Percentiles rank a stretch among this genome's conserved stretches.
Conservation (phyloP, 2,888 invertebrate genomes). For the Eilema sororculum region DNA sequence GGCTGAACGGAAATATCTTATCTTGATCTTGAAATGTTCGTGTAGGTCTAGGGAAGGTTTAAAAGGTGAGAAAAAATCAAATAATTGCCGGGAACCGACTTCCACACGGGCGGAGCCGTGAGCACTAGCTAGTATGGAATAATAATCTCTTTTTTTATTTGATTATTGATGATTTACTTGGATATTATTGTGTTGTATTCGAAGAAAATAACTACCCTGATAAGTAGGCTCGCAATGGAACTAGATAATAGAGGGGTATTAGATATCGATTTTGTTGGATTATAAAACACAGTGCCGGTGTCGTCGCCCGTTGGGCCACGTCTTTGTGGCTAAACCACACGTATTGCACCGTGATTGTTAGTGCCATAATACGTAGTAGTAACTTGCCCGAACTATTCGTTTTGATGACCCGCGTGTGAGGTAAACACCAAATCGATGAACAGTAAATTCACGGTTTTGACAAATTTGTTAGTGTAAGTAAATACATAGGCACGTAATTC, state of each 20-base stretch:
- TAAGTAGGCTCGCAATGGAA: constrained; percentile 1
- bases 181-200: not conserved
- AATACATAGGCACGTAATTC: no score
- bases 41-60: no score
- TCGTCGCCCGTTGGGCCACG: constrained; percentile 50
- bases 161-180: no score
- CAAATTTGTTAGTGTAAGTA: not conserved
- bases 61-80: no score
- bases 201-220: constrained; percentile 3
- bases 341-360: not conserved
- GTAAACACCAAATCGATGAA: not conserved
- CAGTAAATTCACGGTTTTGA: not conserved
- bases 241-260: not conserved
- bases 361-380: not conserved
- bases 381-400: not conserved
- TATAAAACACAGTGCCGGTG: constrained; percentile 42
- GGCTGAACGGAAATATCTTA: no score
- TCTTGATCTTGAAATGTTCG: no score
- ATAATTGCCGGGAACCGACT: no score
- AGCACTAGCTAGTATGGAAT: no score
- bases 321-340: constrained; percentile 15
- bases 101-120: no score
- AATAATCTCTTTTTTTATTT: no score
- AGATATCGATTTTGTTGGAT: constrained; percentile 60
- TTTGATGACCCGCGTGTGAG: not conserved